Base-by-base conservation (phyloP, 2,888 invertebrate species). In the Xiphydria camelus region DNA sequence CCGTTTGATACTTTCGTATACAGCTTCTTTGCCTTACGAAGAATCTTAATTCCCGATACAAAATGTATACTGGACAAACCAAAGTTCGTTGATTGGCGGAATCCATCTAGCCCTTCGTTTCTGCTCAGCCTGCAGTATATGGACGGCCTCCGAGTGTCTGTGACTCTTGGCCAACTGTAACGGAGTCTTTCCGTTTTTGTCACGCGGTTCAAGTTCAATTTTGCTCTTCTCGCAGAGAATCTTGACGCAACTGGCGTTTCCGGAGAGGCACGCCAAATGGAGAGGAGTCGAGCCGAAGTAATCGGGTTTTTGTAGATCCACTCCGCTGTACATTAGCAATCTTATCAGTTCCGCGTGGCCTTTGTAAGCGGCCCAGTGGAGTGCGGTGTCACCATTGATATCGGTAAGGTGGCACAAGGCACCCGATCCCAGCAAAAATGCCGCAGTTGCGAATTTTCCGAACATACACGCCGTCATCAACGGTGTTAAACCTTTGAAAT, bases 291-390 rank as follows among this genome's bases (percentile, higher is more conserved):
- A 94, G 2, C 94, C 94, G 68, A 91, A 94, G 71, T 93, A 91
- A 73, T 95, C 94, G 1, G 89, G 88, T 75, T 92, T 91, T 62
- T 92, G 89, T 34, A 94, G 77, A 63, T 93, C 90, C 1, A 92
- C 91, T 2, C 94, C 94, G 7, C 94, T 93, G 75, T 94, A 93
- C 77, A 94, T 91, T 14, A 95, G 79, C 40, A 94, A 78, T 34
- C 90, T 83, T 68, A 94, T 93, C 46, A 94, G 77, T 66, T 94
- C 94, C 0, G 90, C 87, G 62, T 93, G 91, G 0, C 91, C 94
- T 75, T 94, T 94, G 73, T 94, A 94, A 0, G 94, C 91, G 0
- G 94, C 93, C 94, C 94, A 95, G 67, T 95, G 94, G 20, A 94
- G 77, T 0, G 94, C 94, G 0, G 91, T 92, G 66, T 95, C 94